Percentiles rank a stretch among this genome's conserved stretches.
phyloP scores from a whole-genome alignment of 2,113 vertebrate genomes.

The Ceyx cyanopectus region DNA sequence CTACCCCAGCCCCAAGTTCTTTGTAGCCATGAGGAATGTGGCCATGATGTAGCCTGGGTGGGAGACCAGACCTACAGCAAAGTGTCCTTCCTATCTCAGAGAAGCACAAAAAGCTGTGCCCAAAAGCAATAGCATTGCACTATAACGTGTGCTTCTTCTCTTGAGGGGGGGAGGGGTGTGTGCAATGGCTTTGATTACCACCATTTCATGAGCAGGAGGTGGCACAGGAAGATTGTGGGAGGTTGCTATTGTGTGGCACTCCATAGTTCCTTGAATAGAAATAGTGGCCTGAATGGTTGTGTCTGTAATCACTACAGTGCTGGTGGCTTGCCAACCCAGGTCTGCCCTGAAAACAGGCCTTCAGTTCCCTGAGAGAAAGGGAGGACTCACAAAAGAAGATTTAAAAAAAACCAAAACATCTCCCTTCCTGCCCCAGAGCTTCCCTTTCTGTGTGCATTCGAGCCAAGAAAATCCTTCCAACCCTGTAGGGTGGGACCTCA shows the following conservation, averaged over 20 bases:
- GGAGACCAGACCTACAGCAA: constrained; percentile 38
- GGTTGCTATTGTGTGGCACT: not conserved
- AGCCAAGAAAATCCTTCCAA: constrained; percentile 16
- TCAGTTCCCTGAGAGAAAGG: not conserved
- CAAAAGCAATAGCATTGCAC: not conserved
- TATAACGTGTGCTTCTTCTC: not conserved
- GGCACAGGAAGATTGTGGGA: constrained; percentile 37
- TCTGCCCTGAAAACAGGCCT: not conserved
- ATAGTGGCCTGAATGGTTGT: not conserved
- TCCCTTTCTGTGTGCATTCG: not conserved
- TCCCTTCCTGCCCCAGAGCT: not conserved
- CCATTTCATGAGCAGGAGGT: not conserved
- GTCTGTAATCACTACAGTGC: not conserved
- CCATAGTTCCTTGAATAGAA: not conserved
- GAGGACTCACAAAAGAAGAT: not conserved
- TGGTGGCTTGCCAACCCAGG: constrained; percentile 38
- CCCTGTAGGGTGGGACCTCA: not conserved
- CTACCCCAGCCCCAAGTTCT: not conserved
- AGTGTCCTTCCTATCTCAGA: not conserved
- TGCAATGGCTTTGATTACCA: not conserved
- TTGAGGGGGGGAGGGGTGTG: not conserved
- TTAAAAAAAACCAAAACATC: not conserved
- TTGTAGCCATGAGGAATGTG: constrained; percentile 7
- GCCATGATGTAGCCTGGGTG: not conserved
- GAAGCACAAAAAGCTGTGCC: not conserved